Base-by-base conservation (phyloP, 2,797 vertebrate genomes). In the Phoxinus dragarum region DNA sequence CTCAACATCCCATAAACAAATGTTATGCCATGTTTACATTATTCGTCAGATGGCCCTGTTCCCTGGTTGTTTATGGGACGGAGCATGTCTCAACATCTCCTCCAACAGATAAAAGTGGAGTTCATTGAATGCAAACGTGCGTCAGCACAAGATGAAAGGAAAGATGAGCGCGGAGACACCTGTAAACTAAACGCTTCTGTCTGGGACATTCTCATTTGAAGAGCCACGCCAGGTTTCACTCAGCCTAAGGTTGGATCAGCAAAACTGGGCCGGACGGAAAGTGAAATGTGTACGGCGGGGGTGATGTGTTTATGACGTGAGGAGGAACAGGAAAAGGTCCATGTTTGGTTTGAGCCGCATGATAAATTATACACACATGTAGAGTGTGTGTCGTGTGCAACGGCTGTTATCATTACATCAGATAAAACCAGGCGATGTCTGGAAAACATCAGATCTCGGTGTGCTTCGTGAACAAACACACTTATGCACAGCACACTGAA, bases 321-420 rank as follows among this genome's bases (percentile, higher is more conserved):
- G 85, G 81, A 85, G 84, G 81, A 80, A 83, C 74, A 66, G 89
- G 86, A 88, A 89, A 91, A 89, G 89, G 89, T 88, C 86, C 44
- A 84, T 93, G 92, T 95, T 94, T 94, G 91, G 92, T 93, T 92
- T 85, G 89, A 94, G 89, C 90, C 84, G 86, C 84, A 88, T 93
- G 93, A 94, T 88, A 91, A 94, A 94, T 95, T 93, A 94, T 94
- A 94, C 91, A 95, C 93, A 94, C 91, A 90, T 90, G 92, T 67
- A 84, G 82, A 86, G 81, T 91, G 93, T 90, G 93, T 92, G 94
- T 93, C 93, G 89, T 92, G 92, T 93, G 94, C 93, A 93, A 89
- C 93, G 93, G 91, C 94, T 94, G 95, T 92, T 91, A 92, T 93
- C 91, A 80, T 89, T 92, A 93, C 92, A 92, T 94, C 94, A 93